Evolutionary conservation across 2,797 vertebrate species (phyloP).

Genomic region (Saxicola maurus): DNA sequence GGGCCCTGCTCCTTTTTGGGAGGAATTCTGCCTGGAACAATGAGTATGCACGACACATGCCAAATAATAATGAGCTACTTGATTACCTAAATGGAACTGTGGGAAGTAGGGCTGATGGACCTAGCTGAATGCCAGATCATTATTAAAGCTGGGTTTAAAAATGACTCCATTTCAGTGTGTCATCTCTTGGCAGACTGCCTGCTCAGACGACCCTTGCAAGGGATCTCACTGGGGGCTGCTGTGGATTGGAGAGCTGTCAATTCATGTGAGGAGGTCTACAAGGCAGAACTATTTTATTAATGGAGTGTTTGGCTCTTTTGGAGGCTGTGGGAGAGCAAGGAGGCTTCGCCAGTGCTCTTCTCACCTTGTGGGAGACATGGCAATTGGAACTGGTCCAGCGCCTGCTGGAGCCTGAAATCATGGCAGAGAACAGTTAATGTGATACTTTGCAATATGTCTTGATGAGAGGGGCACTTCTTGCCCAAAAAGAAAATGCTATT

Average conservation of each 20-base stretch:
- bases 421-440: not conserved
- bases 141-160: constrained; percentile 10
- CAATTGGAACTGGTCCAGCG: not conserved
- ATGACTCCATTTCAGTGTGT: not conserved
- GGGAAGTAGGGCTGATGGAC: not conserved
- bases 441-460: not conserved
- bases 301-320: constrained; percentile 4
- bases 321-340: not conserved
- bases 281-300: constrained; percentile 29
- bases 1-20: not conserved
- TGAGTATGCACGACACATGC: not conserved
- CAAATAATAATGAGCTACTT: constrained; percentile 18
- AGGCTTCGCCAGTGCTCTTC: not conserved
- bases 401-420: not conserved
- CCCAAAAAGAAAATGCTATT: not conserved
- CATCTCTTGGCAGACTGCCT: not conserved
- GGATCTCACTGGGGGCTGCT: not conserved
- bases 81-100: not conserved
- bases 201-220: not conserved
- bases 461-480: not conserved
- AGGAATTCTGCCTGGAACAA: not conserved
- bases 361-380: not conserved
- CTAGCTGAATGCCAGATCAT: not conserved
- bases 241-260: not conserved
- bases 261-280: not conserved